These are phyloP conservation scores for Penaeus indicus DNA, from an alignment of 1,140 invertebrate species.

Conservation along the genomic window DNA sequence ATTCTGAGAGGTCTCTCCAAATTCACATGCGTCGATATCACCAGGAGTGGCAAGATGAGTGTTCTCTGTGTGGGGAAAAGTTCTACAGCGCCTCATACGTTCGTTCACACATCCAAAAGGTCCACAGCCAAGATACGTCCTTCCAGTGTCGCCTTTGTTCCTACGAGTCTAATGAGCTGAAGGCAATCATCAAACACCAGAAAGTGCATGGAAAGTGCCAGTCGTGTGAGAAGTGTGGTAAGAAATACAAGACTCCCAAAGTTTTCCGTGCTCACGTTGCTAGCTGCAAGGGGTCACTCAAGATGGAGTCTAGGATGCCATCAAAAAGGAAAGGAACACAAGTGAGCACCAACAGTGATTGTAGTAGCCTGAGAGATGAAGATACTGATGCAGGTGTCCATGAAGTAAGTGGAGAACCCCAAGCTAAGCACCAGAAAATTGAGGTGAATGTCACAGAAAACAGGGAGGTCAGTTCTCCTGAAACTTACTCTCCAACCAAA, in stretches of 20 bases:
- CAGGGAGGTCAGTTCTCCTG: neutral
- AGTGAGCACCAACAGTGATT: neutral
- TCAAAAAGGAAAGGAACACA: neutral
- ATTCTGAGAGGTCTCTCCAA: conserved; percentile 45
- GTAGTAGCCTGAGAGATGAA: neutral
- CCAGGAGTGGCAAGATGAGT: conserved; percentile 45
- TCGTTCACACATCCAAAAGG: conserved; percentile 29
- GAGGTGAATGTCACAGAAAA: no score
- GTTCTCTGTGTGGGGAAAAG: conserved; percentile 37
- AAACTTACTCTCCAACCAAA: neutral
- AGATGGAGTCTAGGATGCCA: no score
- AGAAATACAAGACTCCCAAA: conserved; percentile 32
- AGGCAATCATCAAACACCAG: conserved; percentile 31
- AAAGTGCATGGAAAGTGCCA: conserved; percentile 29
- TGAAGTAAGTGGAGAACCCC: no score
- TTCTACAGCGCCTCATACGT: conserved; percentile 35
- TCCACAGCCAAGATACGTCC: neutral
- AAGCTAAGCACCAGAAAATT: no score
- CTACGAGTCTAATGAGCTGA: conserved; percentile 2
- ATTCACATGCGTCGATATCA: conserved; percentile 40
- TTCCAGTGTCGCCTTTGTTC: conserved; percentile 46
- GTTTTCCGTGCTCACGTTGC: conserved; percentile 22
- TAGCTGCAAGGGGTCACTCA: conserved; percentile 1
- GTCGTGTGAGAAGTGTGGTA: conserved; percentile 42
- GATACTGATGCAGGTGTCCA: no score